phyloP scores from a whole-genome alignment of 2,797 vertebrate genomes.

The Thaleichthys pacificus region DNA sequence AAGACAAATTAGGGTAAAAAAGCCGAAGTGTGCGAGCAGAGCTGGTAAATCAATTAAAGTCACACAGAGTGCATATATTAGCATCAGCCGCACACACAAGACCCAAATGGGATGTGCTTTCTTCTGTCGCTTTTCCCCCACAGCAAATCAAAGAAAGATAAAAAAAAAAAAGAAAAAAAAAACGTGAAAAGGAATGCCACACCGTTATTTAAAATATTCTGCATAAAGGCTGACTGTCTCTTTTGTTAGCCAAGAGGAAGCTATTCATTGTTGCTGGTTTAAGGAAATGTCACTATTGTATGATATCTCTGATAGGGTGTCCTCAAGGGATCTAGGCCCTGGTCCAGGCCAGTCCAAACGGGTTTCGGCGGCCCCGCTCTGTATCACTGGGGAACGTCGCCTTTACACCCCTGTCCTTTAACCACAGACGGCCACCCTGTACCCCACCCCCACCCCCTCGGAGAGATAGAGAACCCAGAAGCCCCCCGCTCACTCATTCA shows the following conservation, averaged over 20 bases:
- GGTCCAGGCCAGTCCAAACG: slow-evolving; percentile 48
- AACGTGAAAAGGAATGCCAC: slow-evolving; percentile 57
- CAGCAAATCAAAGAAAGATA: slow-evolving; percentile 37
- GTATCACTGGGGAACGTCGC: slow-evolving; percentile 76
- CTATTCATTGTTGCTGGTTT: slow-evolving; percentile 83
- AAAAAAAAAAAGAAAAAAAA: too few species aligned
- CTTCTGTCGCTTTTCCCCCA: slow-evolving; percentile 56
- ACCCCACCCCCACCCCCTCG: slow-evolving; percentile 54
- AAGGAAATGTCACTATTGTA: slow-evolving; percentile 93
- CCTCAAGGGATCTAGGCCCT: slow-evolving; percentile 76
- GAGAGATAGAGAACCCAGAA: slow-evolving; percentile 78
- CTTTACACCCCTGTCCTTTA: slow-evolving; percentile 71
- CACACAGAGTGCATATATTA: slow-evolving; percentile 72
- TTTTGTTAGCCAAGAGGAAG: slow-evolving; percentile 70
- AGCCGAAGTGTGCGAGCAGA: slow-evolving; percentile 70
- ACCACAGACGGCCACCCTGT: slow-evolving; percentile 59
- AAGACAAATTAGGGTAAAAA: slow-evolving; percentile 78
- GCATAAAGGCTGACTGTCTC: slow-evolving; percentile 70
- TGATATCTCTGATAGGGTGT: slow-evolving; percentile 80
- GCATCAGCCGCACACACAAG: slow-evolving; percentile 58
- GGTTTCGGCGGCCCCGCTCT: slow-evolving; percentile 40
- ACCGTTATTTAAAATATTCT: slow-evolving; percentile 79
- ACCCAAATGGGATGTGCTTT: slow-evolving; percentile 45
- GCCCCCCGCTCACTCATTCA: slow-evolving; percentile 44
- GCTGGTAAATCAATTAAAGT: slow-evolving; percentile 80